Evolutionary conservation across 1,140 invertebrate genomes (phyloP), one percentile per base, ranked within the genome.

Genomic region (Drosophila tani): DNA sequence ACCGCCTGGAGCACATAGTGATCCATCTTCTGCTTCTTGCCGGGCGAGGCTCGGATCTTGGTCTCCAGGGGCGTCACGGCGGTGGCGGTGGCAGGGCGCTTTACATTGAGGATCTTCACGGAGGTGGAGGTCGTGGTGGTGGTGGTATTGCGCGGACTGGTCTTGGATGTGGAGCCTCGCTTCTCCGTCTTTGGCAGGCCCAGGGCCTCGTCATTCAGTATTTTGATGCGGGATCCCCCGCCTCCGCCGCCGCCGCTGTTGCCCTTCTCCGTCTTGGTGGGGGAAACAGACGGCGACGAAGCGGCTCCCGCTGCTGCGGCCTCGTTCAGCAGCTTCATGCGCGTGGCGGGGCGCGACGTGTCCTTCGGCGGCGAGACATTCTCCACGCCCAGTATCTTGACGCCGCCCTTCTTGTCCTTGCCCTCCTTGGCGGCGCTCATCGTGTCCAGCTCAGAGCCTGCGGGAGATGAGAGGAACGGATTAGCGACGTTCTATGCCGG

Each of bases 1-100:
- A 91, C 77, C 2, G 87, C 81, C 41, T 92, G 85, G 19, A 92
- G 65, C 11, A 92, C 82, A 65, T 92, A 92, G 53, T 92, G 91
- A 27, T 92, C 91, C 84, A 82, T 91, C 32, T 90, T 80, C 38
- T 81, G 81, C 24, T 70, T 79, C 38, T 86, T 85, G 29, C 50
- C 77, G 7, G 80, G 56, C 9, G 64, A 59, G 14, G 83, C 49
- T 19, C 73, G 79, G 19, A 76, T 69, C 57, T 91, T 92, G 29
- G 59, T 83, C 35, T 87, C 78, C 27, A 79, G 49, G 1, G 71
- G 45, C 19, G 55, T 60, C 0, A 57, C 45, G 0, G 56, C 56
- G 1, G 62, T 15, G 15, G 60, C 15, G 5, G 70, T 19, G 0
- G 65, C 19, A 5, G 38, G 29, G 5, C 81, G 78, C 35, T 87